Conservation (phyloP, 2,797 vertebrate genomes). For the Kryptopterus vitreolus region DNA sequence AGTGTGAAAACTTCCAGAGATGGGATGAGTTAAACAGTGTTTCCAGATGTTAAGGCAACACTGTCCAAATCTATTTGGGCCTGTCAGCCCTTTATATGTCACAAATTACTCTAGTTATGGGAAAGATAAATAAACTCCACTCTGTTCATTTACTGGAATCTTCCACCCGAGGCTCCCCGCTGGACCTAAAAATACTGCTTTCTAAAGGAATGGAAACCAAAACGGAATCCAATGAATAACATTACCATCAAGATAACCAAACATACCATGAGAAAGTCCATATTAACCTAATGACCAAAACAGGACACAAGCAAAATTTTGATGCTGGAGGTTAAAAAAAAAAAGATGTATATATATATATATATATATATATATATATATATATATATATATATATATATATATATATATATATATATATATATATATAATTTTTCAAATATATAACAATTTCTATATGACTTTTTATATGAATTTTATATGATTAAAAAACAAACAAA, state of each 20-base stretch:
- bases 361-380: too few relatives aligned
- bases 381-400: too few relatives aligned
- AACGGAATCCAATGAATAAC: slow-evolving; percentile 26
- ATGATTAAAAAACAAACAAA: too few relatives aligned
- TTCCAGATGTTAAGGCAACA: slow-evolving; percentile 87
- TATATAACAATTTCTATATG: too few relatives aligned
- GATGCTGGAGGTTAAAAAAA: not conserved
- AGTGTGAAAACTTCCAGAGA: slow-evolving; percentile 97
- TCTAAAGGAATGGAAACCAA: slow-evolving; percentile 35
- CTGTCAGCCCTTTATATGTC: slow-evolving; percentile 71
- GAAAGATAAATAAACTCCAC: slow-evolving; percentile 66
- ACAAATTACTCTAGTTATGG: slow-evolving; percentile 66
- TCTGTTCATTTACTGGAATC: slow-evolving; percentile 54
- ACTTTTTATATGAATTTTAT: too few relatives aligned
- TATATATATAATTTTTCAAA: too few relatives aligned
- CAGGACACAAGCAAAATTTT: not conserved
- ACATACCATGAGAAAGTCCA: not conserved
- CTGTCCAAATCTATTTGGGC: slow-evolving; percentile 78
- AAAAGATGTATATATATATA: too few relatives aligned
- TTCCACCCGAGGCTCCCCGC: slow-evolving; percentile 28
- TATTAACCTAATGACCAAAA: slow-evolving; percentile 10
- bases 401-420: too few relatives aligned
- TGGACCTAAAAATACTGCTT: slow-evolving; percentile 27
- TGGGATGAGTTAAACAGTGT: slow-evolving; percentile 85
- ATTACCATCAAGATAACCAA: slow-evolving; percentile 2